phyloP scores from a whole-genome alignment of 1,140 invertebrate genomes.

The Venturia canescens region DNA sequence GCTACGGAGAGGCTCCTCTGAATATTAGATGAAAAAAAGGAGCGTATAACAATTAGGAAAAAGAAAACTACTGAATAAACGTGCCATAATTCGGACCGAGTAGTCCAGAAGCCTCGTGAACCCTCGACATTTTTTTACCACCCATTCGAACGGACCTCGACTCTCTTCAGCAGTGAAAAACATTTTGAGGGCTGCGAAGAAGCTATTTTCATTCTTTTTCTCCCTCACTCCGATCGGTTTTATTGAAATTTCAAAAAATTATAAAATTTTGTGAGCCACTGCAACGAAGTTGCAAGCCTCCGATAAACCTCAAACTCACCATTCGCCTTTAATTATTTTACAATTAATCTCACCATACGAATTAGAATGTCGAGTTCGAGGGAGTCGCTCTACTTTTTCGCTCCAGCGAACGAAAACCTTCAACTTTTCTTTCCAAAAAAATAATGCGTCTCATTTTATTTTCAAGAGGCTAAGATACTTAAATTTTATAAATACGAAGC shows the following conservation, averaged over 20 bases:
- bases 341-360: too few species aligned
- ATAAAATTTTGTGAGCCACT: background rate
- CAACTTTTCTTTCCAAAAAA: too few species aligned
- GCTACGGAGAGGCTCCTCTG: background rate
- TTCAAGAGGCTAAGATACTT: too few species aligned
- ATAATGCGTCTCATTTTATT: too few species aligned
- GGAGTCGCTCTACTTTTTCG: too few species aligned
- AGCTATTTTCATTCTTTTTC: background rate
- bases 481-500: too few species aligned
- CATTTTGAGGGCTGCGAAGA: too few species aligned
- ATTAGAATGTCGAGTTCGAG: too few species aligned
- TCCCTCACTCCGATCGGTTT: background rate
- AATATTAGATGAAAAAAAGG: constrained; percentile 31
- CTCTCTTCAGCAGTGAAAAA: background rate
- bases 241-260: constrained; percentile 24
- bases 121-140: background rate
- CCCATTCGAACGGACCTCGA: background rate
- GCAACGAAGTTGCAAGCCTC: too few species aligned
- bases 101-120: background rate
- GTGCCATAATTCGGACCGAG: constrained; percentile 20
- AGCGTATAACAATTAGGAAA: background rate
- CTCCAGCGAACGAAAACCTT: too few species aligned
- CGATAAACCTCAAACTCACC: too few species aligned
- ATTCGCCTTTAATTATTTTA: too few species aligned
- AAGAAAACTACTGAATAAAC: background rate